Evolutionary conservation across 2,797 vertebrate genomes (phyloP).

Genomic region (Amniataba percoides): DNA sequence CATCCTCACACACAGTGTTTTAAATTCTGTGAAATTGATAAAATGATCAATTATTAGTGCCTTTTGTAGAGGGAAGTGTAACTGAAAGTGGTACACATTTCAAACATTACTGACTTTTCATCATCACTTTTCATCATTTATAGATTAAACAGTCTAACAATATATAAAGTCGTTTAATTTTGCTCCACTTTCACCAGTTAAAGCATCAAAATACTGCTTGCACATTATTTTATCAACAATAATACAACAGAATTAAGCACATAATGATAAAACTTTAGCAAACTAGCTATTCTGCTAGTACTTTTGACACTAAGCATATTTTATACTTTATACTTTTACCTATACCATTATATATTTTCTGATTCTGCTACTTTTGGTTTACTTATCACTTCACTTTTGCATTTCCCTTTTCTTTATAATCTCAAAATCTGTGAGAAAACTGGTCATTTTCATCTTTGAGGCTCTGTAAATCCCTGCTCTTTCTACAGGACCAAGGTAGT

Average conservation of each 20-base stretch:
- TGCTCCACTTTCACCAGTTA: background rate
- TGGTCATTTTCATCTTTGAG: slow-evolving; percentile 14
- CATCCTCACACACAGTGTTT: background rate
- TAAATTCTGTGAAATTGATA: background rate
- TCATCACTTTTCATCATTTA: no score
- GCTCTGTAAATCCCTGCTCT: slow-evolving; percentile 45
- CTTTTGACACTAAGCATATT: background rate
- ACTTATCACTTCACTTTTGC: no score
- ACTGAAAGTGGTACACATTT: background rate
- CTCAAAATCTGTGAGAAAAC: slow-evolving; percentile 12
- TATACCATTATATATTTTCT: no score
- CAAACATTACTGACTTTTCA: background rate
- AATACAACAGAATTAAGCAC: background rate
- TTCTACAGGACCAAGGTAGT: slow-evolving; percentile 24
- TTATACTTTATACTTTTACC: no score
- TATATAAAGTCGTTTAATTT: background rate
- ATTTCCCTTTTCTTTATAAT: no score
- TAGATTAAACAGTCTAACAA: background rate
- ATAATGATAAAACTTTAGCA: background rate
- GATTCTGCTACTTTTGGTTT: no score
- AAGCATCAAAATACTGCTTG: background rate
- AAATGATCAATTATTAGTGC: slow-evolving; percentile 1
- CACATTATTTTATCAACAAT: background rate
- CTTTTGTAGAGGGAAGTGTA: background rate
- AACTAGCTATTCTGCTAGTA: background rate